phyloP scores from a whole-genome alignment of 2,113 vertebrate species.

The Rhadina sibilatrix region DNA sequence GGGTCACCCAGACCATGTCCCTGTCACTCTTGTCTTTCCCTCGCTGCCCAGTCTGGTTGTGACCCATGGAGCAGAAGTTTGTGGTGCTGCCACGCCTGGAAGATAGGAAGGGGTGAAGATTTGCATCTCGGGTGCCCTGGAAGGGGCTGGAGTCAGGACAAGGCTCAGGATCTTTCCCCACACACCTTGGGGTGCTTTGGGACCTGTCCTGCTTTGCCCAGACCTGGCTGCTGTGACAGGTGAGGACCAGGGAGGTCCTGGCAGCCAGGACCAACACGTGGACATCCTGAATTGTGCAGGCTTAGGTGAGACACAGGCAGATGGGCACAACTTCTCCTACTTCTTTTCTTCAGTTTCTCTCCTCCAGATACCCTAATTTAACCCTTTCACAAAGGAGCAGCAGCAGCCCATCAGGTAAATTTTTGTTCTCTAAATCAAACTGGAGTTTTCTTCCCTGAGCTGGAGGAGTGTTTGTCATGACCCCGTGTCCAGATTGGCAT shows the following conservation, averaged over 20 bases:
- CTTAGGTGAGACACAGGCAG: background rate
- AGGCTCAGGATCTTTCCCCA: background rate
- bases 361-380: background rate
- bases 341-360: background rate
- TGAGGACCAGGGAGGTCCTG: background rate
- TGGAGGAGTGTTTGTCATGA: fast-evolving
- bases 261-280: fast-evolving
- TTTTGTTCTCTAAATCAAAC: background rate
- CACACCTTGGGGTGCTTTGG: fast-evolving
- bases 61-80: background rate
- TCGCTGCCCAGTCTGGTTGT: fast-evolving
- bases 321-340: background rate
- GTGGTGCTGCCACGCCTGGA: fast-evolving
- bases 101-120: background rate
- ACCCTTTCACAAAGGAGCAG: background rate
- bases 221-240: background rate
- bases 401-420: background rate
- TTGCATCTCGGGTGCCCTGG: fast-evolving
- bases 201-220: background rate
- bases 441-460: background rate
- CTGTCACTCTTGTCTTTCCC: fast-evolving
- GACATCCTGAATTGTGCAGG: fast-evolving
- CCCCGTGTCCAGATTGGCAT: fast-evolving
- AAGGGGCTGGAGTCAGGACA: background rate
- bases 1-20: fast-evolving